Evolutionary conservation across 2,888 invertebrate species (phyloP).

Genomic region (Cerceris rybyensis): DNA sequence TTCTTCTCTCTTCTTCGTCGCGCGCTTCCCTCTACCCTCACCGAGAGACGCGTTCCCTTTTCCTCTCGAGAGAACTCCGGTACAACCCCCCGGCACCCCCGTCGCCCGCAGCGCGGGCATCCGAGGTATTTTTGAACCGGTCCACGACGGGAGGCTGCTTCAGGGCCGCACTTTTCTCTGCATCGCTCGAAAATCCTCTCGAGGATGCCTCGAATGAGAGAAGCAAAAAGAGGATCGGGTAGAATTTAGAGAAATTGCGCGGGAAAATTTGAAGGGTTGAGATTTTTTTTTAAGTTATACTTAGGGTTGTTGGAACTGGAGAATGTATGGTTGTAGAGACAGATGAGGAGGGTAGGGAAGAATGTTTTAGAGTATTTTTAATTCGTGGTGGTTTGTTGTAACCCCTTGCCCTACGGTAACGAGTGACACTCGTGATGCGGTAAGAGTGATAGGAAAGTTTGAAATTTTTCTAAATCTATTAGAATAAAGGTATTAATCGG

Average conservation of each 20-base stretch:
- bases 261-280: not conserved
- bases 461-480: too few relatives aligned
- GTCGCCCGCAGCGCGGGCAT: conserved; percentile 76
- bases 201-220: conserved; percentile 20
- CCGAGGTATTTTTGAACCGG: conserved; percentile 82
- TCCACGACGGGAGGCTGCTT: conserved; percentile 78
- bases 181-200: conserved; percentile 58
- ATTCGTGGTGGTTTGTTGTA: too few relatives aligned
- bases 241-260: not conserved
- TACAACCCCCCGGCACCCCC: conserved; percentile 50
- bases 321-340: too few relatives aligned
- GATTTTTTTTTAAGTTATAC: too few relatives aligned
- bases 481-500: too few relatives aligned
- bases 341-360: not conserved
- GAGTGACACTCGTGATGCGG: too few relatives aligned
- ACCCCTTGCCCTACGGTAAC: too few relatives aligned
- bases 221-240: conserved; percentile 21
- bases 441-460: too few relatives aligned
- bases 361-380: not conserved
- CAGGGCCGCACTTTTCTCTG: conserved; percentile 74
- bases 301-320: too few relatives aligned
- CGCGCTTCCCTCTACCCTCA: conserved; percentile 3
- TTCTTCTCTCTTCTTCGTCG: conserved; percentile 24
- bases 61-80: conserved; percentile 32
- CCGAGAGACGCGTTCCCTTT: conserved; percentile 13